Conservation (phyloP, 2,888 invertebrate genomes). For the Amblyteles armatorius region DNA sequence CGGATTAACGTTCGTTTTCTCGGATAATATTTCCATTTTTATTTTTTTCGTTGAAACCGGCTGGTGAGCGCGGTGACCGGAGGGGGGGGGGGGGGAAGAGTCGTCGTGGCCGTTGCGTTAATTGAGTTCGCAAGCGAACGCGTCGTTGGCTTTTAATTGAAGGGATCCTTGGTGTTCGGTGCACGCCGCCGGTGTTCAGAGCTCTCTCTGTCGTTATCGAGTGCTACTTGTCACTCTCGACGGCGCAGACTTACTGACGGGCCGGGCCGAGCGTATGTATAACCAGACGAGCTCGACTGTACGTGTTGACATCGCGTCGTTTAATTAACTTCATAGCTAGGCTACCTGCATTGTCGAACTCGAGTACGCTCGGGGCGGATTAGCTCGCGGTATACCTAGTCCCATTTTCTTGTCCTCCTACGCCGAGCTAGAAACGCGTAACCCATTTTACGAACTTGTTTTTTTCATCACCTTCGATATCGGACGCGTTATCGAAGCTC, state of each 20-base stretch:
- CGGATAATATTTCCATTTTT: conserved; percentile 20
- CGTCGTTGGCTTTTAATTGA: conserved; percentile 63
- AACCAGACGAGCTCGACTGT: conserved; percentile 37
- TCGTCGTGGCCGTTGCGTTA: conserved; percentile 42
- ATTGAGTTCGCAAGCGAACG: conserved; percentile 55
- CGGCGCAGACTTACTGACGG: conserved; percentile 51
- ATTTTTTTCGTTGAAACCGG: conserved; percentile 3
- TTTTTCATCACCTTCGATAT: neutral
- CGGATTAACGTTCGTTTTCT: conserved; percentile 29
- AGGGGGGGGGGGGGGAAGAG: neutral
- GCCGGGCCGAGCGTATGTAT: conserved; percentile 1
- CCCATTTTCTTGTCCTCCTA: neutral
- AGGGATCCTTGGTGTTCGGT: conserved; percentile 80
- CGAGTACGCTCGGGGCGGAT: conserved; percentile 21
- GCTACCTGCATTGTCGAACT: conserved; percentile 28
- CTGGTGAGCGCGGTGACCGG: no score
- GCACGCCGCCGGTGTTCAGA: conserved; percentile 75
- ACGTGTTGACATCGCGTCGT: conserved; percentile 13
- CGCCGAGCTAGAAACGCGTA: neutral
- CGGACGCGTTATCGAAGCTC: neutral
- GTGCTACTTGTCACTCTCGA: conserved; percentile 80
- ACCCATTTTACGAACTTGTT: neutral
- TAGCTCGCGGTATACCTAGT: conserved; percentile 4
- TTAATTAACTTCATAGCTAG: conserved; percentile 52
- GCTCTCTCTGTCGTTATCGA: conserved; percentile 74